Conservation (phyloP, 2,888 invertebrate species). For the Automeris io region DNA sequence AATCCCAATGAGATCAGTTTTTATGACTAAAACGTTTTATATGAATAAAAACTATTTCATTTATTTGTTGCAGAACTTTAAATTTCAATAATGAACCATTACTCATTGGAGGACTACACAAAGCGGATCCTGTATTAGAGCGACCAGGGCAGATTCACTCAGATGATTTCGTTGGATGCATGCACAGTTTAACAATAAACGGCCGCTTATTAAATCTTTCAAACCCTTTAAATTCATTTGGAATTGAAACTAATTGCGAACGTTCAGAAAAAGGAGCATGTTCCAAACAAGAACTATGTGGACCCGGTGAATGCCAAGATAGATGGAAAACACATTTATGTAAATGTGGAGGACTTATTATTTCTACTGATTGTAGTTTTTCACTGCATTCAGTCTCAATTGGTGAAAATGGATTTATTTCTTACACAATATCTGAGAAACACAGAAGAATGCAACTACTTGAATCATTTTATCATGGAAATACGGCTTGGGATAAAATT, state of each 20-base stretch:
- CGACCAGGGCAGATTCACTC: conserved; percentile 93
- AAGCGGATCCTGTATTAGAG: conserved; percentile 91
- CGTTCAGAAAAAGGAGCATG: conserved; percentile 82
- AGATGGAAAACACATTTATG: conserved; percentile 88
- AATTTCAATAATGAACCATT: conserved; percentile 94
- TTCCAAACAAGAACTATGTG: conserved; percentile 71
- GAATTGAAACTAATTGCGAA: conserved; percentile 86
- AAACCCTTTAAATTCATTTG: conserved; percentile 83
- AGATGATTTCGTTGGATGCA: conserved; percentile 95
- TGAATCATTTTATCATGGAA: conserved; percentile 85
- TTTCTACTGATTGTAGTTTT: conserved; percentile 87
- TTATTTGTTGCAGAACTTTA: conserved; percentile 89
- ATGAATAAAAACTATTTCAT: too few relatives aligned
- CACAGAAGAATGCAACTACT: conserved; percentile 91
- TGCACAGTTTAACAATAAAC: conserved; percentile 93
- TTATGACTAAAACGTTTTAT: too few relatives aligned
- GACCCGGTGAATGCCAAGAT: conserved; percentile 86
- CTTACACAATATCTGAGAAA: conserved; percentile 87
- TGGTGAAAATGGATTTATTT: conserved; percentile 85
- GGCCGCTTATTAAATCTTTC: conserved; percentile 89
- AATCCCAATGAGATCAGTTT: too few relatives aligned
- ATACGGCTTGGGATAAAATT: conserved; percentile 80
- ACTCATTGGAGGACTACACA: conserved; percentile 89
- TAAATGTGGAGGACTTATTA: conserved; percentile 81
- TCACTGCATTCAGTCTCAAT: conserved; percentile 89